Evolutionary conservation across 2,888 invertebrate genomes (phyloP).

Genomic region (Tigriopus californicus): DNA sequence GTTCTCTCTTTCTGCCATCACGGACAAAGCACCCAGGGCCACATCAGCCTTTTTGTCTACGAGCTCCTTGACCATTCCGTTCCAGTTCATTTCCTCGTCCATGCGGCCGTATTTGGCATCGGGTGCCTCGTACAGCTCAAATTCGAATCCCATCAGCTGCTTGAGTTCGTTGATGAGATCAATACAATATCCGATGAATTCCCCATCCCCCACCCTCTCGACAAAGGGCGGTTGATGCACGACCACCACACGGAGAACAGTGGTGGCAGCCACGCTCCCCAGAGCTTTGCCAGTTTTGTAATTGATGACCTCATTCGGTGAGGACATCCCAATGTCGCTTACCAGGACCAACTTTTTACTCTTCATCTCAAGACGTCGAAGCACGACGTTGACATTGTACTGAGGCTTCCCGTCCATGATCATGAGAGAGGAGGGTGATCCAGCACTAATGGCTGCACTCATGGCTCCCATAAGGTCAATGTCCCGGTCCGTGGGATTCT

Average conservation of each 20-base stretch:
- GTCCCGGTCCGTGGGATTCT: no score
- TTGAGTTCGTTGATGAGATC: conserved; percentile 77
- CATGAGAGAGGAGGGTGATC: no score
- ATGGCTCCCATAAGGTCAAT: no score
- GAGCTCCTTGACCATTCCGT: conserved; percentile 53
- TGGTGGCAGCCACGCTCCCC: conserved; percentile 54
- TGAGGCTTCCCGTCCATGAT: no score
- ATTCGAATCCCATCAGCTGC: conserved; percentile 41
- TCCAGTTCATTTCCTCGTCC: conserved; percentile 68
- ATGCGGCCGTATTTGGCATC: conserved; percentile 74
- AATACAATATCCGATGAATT: conserved; percentile 64
- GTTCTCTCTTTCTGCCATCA: conserved; percentile 91
- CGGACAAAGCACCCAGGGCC: conserved; percentile 76
- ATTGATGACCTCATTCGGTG: conserved; percentile 37
- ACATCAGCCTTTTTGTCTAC: conserved; percentile 75
- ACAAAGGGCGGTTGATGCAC: conserved; percentile 39
- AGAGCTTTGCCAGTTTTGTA: conserved; percentile 45
- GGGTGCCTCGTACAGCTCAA: conserved; percentile 58
- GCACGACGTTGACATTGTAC: no score
- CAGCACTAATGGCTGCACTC: no score
- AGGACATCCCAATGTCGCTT: background rate
- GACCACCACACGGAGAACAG: conserved; percentile 68
- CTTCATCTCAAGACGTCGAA: no score
- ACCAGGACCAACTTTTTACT: no score
- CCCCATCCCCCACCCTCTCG: conserved; percentile 23